Conservation (phyloP, 2,888 invertebrate species). For the Brachyopa scutellaris region DNA sequence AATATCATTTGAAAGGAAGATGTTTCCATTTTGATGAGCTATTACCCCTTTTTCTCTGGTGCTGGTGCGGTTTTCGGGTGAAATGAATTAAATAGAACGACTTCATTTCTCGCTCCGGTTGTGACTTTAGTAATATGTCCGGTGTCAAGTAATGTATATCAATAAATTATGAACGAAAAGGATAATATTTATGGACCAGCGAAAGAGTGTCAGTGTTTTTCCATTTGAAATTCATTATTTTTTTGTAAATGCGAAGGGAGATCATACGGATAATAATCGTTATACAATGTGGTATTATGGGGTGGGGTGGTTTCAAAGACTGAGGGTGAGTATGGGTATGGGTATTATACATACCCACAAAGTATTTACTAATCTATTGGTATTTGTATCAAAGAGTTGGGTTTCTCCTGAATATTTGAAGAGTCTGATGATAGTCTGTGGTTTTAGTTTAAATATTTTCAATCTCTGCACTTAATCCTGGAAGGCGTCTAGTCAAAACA, state of each 20-base stretch:
- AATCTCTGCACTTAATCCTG: too few species aligned
- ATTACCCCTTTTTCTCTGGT: slow-evolving; percentile 57
- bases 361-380: too few species aligned
- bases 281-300: not conserved
- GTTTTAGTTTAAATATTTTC: too few species aligned
- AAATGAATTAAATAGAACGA: slow-evolving; percentile 66
- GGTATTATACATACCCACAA: too few species aligned
- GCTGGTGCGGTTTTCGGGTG: slow-evolving; percentile 29
- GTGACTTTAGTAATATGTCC: slow-evolving; percentile 70
- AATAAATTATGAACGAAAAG: slow-evolving; percentile 58
- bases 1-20: slow-evolving; percentile 46
- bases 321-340: too few species aligned
- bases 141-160: slow-evolving; percentile 64
- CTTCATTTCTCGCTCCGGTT: slow-evolving; percentile 61
- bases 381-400: too few species aligned
- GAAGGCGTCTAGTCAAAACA: too few species aligned
- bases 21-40: slow-evolving; percentile 71
- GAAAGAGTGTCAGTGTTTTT: slow-evolving; percentile 2
- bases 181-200: slow-evolving; percentile 51
- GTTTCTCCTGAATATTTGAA: too few species aligned
- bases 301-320: too few species aligned
- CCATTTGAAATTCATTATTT: slow-evolving; percentile 29
- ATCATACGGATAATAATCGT: not conserved
- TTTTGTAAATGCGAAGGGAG: slow-evolving; percentile 3
- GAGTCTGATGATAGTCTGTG: too few species aligned